Evolutionary conservation across 2,113 vertebrate species (phyloP).

Genomic region (Merops nubicus): DNA sequence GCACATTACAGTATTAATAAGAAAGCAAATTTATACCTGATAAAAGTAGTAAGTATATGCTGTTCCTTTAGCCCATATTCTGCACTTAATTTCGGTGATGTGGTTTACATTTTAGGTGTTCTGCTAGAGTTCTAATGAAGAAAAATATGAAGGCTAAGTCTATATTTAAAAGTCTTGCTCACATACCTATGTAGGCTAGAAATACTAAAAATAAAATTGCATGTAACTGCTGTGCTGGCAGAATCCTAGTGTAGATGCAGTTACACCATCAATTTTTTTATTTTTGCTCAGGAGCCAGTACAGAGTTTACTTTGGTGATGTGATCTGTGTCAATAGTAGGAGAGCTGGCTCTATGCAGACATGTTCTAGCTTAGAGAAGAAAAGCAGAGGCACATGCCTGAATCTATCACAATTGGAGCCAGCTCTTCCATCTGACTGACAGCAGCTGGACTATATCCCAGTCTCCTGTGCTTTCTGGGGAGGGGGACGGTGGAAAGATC

Average conservation of each 20-base stretch:
- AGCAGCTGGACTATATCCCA: conserved; percentile 49
- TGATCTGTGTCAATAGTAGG: background rate
- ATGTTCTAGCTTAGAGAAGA: conserved; percentile 1
- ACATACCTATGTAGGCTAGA: conserved; percentile 52
- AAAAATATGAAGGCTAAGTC: conserved; percentile 33
- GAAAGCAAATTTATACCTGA: background rate
- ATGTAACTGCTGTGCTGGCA: conserved; percentile 50
- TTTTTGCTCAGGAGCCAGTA: conserved; percentile 15
- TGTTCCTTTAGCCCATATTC: background rate
- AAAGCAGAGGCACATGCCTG: conserved; percentile 24
- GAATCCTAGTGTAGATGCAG: conserved; percentile 17
- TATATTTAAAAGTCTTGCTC: conserved; percentile 58
- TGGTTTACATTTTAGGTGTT: background rate
- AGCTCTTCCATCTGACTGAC: conserved; percentile 40
- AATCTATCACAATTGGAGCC: conserved; percentile 12
- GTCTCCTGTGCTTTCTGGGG: conserved; percentile 20
- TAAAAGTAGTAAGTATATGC: background rate
- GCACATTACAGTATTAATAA: background rate
- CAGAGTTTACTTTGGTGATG: background rate
- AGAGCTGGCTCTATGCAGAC: conserved; percentile 10
- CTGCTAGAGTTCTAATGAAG: conserved; percentile 37
- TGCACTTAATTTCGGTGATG: background rate
- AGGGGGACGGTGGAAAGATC: background rate
- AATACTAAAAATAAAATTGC: conserved; percentile 55
- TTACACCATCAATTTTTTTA: conserved; percentile 41